Evolutionary conservation across 2,888 invertebrate genomes (phyloP).

Genomic region (Drosophila demipolita): DNA sequence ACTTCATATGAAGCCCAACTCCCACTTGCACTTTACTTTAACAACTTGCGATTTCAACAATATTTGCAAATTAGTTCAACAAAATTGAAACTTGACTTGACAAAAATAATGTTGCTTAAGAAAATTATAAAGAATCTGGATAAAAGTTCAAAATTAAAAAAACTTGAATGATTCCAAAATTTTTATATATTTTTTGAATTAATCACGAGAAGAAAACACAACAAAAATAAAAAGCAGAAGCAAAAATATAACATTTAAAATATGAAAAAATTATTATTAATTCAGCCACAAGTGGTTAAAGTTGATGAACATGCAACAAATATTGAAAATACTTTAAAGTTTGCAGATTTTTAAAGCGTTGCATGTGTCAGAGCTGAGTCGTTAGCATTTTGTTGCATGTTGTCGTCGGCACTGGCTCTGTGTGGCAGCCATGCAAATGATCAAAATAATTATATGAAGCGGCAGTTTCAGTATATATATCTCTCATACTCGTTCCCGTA

Average conservation of each 20-base stretch:
- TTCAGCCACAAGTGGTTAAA: not conserved
- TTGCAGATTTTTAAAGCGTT: slow-evolving; percentile 20
- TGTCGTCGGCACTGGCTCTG: slow-evolving; percentile 11
- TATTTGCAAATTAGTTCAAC: not conserved
- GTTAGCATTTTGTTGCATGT: slow-evolving; percentile 54
- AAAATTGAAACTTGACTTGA: not conserved
- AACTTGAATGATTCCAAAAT: not conserved
- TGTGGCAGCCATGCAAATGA: slow-evolving; percentile 70
- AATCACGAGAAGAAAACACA: not conserved
- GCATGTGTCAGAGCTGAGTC: slow-evolving; percentile 47
- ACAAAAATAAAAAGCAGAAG: not conserved
- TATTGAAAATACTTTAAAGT: slow-evolving; percentile 9
- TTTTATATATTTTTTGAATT: not conserved
- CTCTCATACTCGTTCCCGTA: slow-evolving; percentile 9
- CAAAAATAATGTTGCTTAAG: not conserved
- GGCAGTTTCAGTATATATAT: slow-evolving; percentile 47
- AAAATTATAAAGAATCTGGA: not conserved
- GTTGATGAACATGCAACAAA: not conserved
- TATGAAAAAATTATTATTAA: not conserved
- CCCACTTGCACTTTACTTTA: slow-evolving; percentile 7
- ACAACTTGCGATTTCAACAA: slow-evolving; percentile 2
- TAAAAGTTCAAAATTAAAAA: not conserved
- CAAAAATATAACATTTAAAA: not conserved
- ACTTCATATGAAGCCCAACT: slow-evolving; percentile 17
- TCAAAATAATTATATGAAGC: slow-evolving; percentile 78